Percentiles rank a stretch among this genome's conserved stretches.
Evolutionary conservation across 2,113 vertebrate genomes (phyloP).

Genomic region (Trematomus loennbergii): DNA sequence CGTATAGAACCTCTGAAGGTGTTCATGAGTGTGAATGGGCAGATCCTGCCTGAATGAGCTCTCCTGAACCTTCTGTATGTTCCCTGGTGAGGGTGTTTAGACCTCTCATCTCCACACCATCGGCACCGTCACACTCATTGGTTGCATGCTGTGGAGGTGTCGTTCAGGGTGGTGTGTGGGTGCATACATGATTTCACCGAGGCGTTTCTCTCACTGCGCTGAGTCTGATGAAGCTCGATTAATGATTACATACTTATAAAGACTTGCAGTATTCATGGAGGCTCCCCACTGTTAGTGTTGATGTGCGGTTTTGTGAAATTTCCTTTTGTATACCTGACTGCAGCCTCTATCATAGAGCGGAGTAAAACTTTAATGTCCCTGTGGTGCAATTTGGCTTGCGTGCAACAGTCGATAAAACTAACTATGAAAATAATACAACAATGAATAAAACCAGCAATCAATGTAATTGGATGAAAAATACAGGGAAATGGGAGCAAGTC

Average conservation of each 20-base stretch:
- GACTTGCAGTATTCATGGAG: constrained; percentile 2
- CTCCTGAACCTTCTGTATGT: constrained; percentile 75
- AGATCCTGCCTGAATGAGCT: constrained; percentile 46
- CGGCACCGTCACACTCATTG: constrained; percentile 35
- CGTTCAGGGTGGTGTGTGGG: constrained; percentile 10
- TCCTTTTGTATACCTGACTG: constrained; percentile 37
- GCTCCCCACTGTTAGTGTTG: constrained; percentile 50
- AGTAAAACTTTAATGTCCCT: background rate
- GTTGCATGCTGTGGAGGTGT: constrained; percentile 46
- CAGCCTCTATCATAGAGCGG: background rate
- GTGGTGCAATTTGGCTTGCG: background rate
- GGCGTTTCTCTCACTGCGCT: constrained; percentile 18
- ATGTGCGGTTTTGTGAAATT: constrained; percentile 47
- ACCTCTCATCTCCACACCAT: constrained; percentile 46
- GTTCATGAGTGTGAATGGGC: constrained; percentile 16
- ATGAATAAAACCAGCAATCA: background rate
- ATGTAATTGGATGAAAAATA: background rate
- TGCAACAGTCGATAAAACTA: background rate
- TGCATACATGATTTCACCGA: background rate
- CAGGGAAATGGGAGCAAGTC: no score
- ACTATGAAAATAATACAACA: background rate
- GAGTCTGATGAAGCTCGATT: constrained; percentile 63
- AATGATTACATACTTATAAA: constrained; percentile 48
- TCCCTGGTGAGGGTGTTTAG: constrained; percentile 64
- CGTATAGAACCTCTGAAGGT: background rate